phyloP scores from a whole-genome alignment of 2,888 invertebrate species.

The Pasiphila rectangulata region DNA sequence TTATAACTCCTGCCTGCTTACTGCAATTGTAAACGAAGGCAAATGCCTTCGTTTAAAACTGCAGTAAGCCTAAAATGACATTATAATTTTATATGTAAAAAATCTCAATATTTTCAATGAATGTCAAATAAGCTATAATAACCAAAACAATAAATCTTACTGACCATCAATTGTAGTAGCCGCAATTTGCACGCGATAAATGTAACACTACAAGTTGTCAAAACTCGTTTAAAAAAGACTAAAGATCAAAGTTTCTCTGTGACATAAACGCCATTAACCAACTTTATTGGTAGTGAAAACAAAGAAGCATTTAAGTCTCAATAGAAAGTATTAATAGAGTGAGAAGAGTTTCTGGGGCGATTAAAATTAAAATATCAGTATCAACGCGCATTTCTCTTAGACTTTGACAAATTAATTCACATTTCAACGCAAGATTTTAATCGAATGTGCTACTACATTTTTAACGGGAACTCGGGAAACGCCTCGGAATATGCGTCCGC shows the following conservation, averaged over 20 bases:
- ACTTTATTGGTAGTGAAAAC: constrained; percentile 64
- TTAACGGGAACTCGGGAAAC: constrained; percentile 50
- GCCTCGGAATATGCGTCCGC: constrained; percentile 47
- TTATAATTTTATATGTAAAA: too few species aligned
- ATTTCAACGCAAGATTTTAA: constrained; percentile 63
- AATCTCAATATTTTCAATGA: too few species aligned
- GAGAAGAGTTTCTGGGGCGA: constrained; percentile 55
- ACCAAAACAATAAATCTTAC: background rate
- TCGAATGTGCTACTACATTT: constrained; percentile 50
- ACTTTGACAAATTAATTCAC: constrained; percentile 67
- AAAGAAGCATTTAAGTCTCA: constrained; percentile 66
- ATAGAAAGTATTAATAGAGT: constrained; percentile 68
- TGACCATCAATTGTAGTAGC: background rate
- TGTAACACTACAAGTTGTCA: constrained; percentile 13
- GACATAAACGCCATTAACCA: constrained; percentile 45
- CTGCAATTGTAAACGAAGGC: too few species aligned
- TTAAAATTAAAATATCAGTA: constrained; percentile 49
- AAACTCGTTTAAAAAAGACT: constrained; percentile 10
- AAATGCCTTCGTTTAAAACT: too few species aligned
- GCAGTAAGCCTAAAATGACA: too few species aligned
- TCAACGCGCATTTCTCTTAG: constrained; percentile 34
- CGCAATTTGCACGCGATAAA: constrained; percentile 12
- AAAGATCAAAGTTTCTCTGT: constrained; percentile 48
- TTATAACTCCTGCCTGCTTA: too few species aligned
- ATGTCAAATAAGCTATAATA: background rate